Evolutionary conservation across 2,888 invertebrate genomes (phyloP), one percentile per base, ranked within the genome.

Genomic region (Heliconius hortense): DNA sequence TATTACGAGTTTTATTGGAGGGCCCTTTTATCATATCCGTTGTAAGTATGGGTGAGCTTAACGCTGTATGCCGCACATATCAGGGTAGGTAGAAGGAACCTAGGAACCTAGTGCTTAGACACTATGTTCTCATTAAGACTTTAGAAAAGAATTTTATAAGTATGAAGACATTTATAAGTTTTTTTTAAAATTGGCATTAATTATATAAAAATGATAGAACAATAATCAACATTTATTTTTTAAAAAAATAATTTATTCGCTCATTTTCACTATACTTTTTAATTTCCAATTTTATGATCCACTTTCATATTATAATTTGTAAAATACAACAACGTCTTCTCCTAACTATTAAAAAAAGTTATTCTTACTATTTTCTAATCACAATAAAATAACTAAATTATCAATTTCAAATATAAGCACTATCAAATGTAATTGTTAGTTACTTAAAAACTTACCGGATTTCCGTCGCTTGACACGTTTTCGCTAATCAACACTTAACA

Each of bases 391-490:
- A 62, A 28, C 15, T 18, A 5, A 15, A 18, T n/a, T 63, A 35
- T n/a, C n/a, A 4, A 64, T 24, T 64, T 24, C n/a, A 39, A 64
- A 5, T 39, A 64, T 15, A 69, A n/a, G 24, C 11, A 56, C 13
- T n/a, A 31, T 56, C 31, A 11, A n/a, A 56, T n/a, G 4, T 64
- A 53, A 31, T 73, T 48, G 64, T 73, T 60, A 62, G 75, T 75
- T 53, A 67, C 39, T 26, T 71, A 67, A 70, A 56, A 66, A 64
- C 59, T 48, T 64, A 63, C 75, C 76, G 77, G 75, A 79, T 77
- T 78, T 77, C 78, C 77, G 78, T 60, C 31, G 56, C 35, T 78
- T 77, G 62, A 75, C 75, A 77, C 72, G 63, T 78, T 74, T 73
- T 73, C 74, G 74, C 77, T 78, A 78, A 78, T 75, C 35, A 73